phyloP scores from a whole-genome alignment of 2,888 invertebrate species.

The Axea sp. region DNA sequence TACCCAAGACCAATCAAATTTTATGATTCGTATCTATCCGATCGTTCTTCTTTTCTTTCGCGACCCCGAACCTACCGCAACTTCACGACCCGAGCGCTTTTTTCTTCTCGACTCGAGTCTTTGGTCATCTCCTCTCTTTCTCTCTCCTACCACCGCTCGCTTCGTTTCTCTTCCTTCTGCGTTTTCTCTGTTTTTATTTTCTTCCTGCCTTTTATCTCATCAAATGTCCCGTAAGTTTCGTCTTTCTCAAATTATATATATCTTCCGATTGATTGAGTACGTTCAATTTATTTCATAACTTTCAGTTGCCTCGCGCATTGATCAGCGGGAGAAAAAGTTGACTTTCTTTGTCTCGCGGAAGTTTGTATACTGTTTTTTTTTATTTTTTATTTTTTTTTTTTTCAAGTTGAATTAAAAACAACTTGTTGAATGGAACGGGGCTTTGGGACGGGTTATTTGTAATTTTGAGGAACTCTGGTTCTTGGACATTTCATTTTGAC shows the following conservation, averaged over 20 bases:
- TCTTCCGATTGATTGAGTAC: slow-evolving; percentile 20
- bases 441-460: slow-evolving; percentile 32
- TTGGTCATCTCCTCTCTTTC: not conserved
- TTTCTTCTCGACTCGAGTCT: slow-evolving; percentile 42
- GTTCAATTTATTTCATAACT: slow-evolving; percentile 49
- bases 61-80: slow-evolving; percentile 71
- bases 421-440: slow-evolving; percentile 51
- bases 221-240: not conserved
- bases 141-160: slow-evolving; percentile 36
- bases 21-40: slow-evolving; percentile 76
- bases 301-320: slow-evolving; percentile 34
- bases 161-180: slow-evolving; percentile 8
- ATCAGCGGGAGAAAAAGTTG: slow-evolving; percentile 35
- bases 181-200: not conserved
- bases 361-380: slow-evolving; percentile 41
- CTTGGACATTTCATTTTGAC: slow-evolving; percentile 42
- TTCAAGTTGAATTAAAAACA: slow-evolving; percentile 51
- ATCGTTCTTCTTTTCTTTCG: slow-evolving; percentile 67
- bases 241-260: slow-evolving; percentile 13
- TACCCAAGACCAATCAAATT: slow-evolving; percentile 76
- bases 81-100: slow-evolving; percentile 57
- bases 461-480: slow-evolving; percentile 33
- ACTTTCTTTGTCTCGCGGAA: slow-evolving; percentile 54
- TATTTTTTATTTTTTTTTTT: slow-evolving; percentile 45
- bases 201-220: slow-evolving; percentile 10